phyloP scores from a whole-genome alignment of 2,888 invertebrate species.

The Eubasilissa splendida region DNA sequence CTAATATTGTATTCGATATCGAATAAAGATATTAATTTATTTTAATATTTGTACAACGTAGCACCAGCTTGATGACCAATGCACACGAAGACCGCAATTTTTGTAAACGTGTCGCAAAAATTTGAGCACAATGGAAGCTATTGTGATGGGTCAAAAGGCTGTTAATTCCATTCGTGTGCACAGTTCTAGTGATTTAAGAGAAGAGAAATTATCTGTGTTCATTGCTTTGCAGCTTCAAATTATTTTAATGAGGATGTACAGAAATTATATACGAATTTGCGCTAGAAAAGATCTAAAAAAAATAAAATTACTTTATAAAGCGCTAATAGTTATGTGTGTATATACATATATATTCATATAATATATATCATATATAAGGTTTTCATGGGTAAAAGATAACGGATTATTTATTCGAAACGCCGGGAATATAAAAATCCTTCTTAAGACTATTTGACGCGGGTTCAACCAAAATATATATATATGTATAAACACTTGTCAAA shows the following conservation, averaged over 20 bases:
- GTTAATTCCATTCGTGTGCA: conserved; percentile 6
- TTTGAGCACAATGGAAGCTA: conserved; percentile 25
- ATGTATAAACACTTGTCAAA: no score
- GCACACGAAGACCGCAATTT: neutral
- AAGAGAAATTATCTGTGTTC: conserved; percentile 1
- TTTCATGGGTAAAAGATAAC: no score
- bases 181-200: conserved; percentile 1
- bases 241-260: neutral
- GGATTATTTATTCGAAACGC: no score
- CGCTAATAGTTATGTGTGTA: neutral
- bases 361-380: no score
- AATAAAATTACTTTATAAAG: neutral
- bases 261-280: neutral
- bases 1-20: no score
- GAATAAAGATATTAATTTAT: conserved; percentile 6
- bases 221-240: neutral
- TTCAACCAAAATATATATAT: no score
- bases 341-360: neutral
- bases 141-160: conserved; percentile 15
- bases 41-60: neutral
- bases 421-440: no score
- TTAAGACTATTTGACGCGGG: no score
- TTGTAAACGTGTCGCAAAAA: conserved; percentile 11
- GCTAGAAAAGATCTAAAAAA: no score
- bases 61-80: neutral